Percentiles rank a stretch among this genome's conserved stretches.
Evolutionary conservation across 2,888 invertebrate species (phyloP).

Genomic region (Aphodius granarius): DNA sequence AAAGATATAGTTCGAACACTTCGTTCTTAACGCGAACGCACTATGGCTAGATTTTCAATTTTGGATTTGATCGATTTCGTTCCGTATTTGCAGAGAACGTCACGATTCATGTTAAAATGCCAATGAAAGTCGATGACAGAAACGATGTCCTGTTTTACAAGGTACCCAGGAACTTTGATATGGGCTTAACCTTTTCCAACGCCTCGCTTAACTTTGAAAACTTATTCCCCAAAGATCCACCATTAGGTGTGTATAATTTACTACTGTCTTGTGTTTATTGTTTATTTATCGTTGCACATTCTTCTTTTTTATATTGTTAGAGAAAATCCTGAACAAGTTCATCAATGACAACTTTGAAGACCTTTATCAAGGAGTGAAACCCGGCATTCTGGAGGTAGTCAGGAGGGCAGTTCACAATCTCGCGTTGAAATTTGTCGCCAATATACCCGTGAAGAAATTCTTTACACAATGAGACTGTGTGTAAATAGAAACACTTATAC

Average conservation of each 20-base stretch:
- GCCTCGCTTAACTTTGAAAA: neutral
- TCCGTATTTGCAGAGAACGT: neutral
- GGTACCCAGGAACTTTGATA: neutral
- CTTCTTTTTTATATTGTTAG: neutral
- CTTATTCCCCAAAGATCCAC: neutral
- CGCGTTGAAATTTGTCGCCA: neutral
- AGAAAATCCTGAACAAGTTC: neutral
- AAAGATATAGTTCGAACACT: too few relatives aligned
- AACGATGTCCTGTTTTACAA: constrained; percentile 1
- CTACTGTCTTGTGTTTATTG: too few relatives aligned
- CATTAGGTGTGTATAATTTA: neutral
- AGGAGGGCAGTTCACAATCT: neutral
- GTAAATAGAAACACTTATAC: too few relatives aligned
- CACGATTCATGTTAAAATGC: neutral
- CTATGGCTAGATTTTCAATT: neutral
- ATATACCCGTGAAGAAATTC: neutral
- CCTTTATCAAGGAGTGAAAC: constrained; percentile 2
- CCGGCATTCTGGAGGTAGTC: neutral
- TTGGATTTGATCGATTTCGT: neutral
- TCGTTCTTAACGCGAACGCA: too few relatives aligned
- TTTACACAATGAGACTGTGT: neutral
- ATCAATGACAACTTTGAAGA: constrained; percentile 2
- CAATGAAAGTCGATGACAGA: neutral
- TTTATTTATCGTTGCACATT: neutral
- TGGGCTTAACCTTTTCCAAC: neutral